Evolutionary conservation across 2,797 vertebrate species (phyloP).

Genomic region (Sardinella longiceps): DNA sequence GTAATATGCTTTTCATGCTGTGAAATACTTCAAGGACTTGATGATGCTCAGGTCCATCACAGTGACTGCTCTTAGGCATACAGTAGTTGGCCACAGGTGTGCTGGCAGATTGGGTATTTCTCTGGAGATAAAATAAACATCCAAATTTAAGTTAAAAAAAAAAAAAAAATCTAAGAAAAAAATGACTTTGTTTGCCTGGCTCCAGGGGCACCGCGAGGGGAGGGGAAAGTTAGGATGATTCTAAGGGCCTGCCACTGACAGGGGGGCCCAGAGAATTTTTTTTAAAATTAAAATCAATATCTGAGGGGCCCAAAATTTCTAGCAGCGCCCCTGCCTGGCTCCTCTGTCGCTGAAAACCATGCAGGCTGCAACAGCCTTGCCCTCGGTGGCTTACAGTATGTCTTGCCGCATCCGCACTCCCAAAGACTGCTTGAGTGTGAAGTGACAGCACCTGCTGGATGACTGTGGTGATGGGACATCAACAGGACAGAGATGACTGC

Average conservation of each 20-base stretch:
- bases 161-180: neutral
- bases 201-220: no score
- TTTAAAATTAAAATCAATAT: no score
- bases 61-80: neutral
- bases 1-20: neutral
- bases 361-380: neutral
- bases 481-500: constrained; percentile 26
- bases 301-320: no score
- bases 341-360: neutral
- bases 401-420: constrained; percentile 64
- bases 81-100: neutral
- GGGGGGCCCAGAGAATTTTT: no score
- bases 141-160: neutral
- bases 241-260: no score
- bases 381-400: constrained; percentile 45
- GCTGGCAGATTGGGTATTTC: neutral
- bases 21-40: no score
- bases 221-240: no score
- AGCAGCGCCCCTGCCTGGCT: no score
- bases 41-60: neutral
- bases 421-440: constrained; percentile 66
- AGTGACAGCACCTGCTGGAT: constrained; percentile 74
- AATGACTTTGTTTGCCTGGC: no score
- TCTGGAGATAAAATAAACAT: neutral
- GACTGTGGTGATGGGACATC: constrained; percentile 22